Base-by-base conservation (phyloP, 2,113 vertebrate genomes). In the Epinephelus moara region DNA sequence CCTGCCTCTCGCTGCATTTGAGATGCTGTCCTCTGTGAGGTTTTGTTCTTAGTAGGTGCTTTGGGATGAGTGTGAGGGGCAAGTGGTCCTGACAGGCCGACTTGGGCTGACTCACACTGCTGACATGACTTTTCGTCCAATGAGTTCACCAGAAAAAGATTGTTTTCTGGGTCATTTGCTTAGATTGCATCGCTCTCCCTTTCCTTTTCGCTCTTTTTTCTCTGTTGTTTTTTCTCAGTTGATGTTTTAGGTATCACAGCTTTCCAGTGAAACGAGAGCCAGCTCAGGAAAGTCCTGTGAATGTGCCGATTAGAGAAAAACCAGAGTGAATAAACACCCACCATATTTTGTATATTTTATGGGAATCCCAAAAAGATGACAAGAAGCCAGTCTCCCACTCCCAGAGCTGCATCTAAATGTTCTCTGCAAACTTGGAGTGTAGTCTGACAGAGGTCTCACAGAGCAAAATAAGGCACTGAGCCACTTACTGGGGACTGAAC, bases 111-210 rank as follows among this genome's bases (percentile, higher is more conserved):
- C 56, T 89, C 82, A 80, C 80, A 50, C 50, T 78, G 74, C 78
- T 88, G 83, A 85, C 70, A 70, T 87, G 75, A 78, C 67, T 85
- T 86, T 91, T 85, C 73, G 61, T 85, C 71, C 78, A 77, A 23
- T 27, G 45, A 89, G 47, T 86, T 89, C 69, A 85, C 69, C 53
- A 86, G 55, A 80, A 91, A 84, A 85, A 53, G 15, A 23, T 82
- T 78, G 30, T 90, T 89, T 90, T 82, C 80, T 88, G 79, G 81
- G 61, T 87, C 71, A 86, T 93, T 85, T 89, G 49, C 75, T 80
- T 70, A 52, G 85, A 89, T 85, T 81, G 40, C 75, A 78, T 86
- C 80, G 69, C 73, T 74, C 49, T 70, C 23, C 11, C 18, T 76
- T 59, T 75, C 11, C 33, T 27, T 59, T 57, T 79, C 27, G 40